phyloP scores from a whole-genome alignment of 2,113 vertebrate species.

The Melanerpes formicivorus region DNA sequence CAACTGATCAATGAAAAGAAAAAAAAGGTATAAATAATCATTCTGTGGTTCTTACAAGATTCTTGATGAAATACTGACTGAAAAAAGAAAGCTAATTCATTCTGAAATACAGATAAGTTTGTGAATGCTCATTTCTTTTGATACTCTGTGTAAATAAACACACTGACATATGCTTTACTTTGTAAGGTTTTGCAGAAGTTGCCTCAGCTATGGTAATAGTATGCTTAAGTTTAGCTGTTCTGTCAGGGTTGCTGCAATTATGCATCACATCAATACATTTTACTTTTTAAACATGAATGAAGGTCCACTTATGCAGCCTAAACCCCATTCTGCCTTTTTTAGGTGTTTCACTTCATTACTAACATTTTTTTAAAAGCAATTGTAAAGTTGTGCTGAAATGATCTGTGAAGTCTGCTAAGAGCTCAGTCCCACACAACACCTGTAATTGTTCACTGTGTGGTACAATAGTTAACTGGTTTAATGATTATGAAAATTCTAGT shows the following conservation, averaged over 20 bases:
- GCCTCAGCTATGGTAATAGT: background rate
- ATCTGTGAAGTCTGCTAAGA: background rate
- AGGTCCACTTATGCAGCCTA: background rate
- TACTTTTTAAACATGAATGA: background rate
- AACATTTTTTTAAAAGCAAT: background rate
- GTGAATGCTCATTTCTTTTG: background rate
- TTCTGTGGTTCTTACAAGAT: background rate
- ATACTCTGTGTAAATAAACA: background rate
- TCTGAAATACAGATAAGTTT: background rate
- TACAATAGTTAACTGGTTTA: background rate
- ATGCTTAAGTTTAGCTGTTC: background rate
- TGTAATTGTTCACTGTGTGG: background rate
- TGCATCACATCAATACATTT: background rate
- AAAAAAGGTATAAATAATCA: background rate
- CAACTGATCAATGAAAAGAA: background rate
- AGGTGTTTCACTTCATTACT: background rate
- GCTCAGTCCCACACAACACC: background rate
- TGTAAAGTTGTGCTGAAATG: background rate
- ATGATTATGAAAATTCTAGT: background rate
- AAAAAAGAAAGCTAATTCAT: background rate
- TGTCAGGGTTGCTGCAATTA: background rate
- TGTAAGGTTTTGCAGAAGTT: background rate
- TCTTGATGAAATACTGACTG: background rate
- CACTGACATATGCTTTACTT: background rate
- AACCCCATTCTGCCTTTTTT: background rate